These are phyloP conservation scores for Phoenicopterus ruber DNA, from an alignment of 2,113 vertebrate genomes.

Conservation along the genomic window DNA sequence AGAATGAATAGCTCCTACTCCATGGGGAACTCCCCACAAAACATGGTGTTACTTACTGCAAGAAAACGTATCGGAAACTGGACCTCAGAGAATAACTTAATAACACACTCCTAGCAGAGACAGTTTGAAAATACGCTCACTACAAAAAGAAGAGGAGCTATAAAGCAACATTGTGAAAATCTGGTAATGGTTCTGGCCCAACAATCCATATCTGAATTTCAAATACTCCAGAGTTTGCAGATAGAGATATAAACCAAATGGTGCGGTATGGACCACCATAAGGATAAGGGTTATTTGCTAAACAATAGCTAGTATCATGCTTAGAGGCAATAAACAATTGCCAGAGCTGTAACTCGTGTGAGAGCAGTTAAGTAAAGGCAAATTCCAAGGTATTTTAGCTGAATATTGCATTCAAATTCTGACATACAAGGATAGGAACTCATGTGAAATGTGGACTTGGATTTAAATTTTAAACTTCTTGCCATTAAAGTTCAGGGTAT, in stretches of 20 bases:
- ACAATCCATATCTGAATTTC: neutral
- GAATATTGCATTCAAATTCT: constrained; percentile 35
- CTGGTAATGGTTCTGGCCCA: neutral
- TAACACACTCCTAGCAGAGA: neutral
- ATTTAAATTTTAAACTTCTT: constrained; percentile 34
- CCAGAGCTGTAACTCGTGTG: neutral
- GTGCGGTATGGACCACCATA: neutral
- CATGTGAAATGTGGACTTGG: constrained; percentile 18
- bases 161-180: neutral
- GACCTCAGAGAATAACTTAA: neutral
- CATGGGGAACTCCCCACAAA: neutral
- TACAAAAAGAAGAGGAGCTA: neutral
- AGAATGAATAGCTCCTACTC: neutral
- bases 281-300: neutral
- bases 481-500: constrained; percentile 21
- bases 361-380: constrained; percentile 8
- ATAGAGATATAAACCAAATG: neutral
- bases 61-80: neutral
- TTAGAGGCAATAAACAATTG: constrained; percentile 10
- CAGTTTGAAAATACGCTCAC: neutral
- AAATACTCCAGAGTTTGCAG: neutral
- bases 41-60: neutral
- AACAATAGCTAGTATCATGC: neutral
- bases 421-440: constrained; percentile 46
- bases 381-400: constrained; percentile 21